Conservation (phyloP, 2,797 vertebrate genomes). For the Hyperoplus immaculatus region DNA sequence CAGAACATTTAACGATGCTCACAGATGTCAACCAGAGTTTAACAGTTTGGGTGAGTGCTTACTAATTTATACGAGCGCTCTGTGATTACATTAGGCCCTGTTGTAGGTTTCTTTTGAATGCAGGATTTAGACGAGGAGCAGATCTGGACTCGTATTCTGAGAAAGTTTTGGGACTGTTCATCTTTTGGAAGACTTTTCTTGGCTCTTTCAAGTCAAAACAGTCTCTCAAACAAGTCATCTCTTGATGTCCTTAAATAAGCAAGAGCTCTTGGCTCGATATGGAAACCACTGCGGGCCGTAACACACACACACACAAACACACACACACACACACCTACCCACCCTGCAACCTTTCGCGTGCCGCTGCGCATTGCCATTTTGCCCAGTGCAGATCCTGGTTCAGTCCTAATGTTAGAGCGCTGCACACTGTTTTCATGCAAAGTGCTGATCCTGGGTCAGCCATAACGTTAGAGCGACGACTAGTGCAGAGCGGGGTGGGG, state of each 20-base stretch:
- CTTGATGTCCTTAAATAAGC: not conserved
- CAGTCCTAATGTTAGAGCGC: no score
- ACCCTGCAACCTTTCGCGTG: no score
- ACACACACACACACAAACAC: no score
- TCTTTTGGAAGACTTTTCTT: conserved; percentile 52
- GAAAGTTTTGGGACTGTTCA: conserved; percentile 70
- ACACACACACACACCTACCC: no score
- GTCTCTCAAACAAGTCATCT: conserved; percentile 23
- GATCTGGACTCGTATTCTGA: conserved; percentile 57
- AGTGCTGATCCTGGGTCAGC: no score
- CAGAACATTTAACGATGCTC: conserved; percentile 59
- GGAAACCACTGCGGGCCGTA: no score
- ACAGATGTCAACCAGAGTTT: conserved; percentile 74
- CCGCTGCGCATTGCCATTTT: no score
- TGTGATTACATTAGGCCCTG: conserved; percentile 64
- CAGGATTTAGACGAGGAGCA: conserved; percentile 47
- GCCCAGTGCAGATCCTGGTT: no score
- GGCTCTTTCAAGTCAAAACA: conserved; percentile 65
- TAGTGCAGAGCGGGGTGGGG: no score
- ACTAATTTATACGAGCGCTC: conserved; percentile 70
- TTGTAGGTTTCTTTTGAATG: conserved; percentile 36
- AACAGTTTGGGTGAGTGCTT: conserved; percentile 74
- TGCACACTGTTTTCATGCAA: no score
- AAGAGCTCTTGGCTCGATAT: no score
- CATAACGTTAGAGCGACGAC: no score